These are phyloP conservation scores for Phenacoccus solenopsis DNA, from an alignment of 1,140 invertebrate genomes.

Conservation along the genomic window DNA sequence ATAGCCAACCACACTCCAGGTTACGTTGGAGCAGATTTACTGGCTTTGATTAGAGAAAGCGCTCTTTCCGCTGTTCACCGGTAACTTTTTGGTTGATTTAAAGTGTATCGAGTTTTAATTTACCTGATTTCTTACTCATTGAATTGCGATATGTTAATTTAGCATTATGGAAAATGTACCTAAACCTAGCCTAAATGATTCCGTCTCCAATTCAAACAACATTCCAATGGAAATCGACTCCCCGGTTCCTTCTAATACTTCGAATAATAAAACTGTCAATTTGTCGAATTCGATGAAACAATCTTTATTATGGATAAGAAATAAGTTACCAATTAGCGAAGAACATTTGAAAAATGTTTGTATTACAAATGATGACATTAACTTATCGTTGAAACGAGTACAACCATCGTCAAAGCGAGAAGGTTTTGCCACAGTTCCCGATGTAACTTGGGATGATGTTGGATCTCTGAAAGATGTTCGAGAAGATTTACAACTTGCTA, in stretches of 20 bases:
- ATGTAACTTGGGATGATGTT: slow-evolving; percentile 94
- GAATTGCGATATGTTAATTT: background rate
- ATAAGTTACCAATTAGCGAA: slow-evolving; percentile 10
- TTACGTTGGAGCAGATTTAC: slow-evolving; percentile 92
- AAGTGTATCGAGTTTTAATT: too few species aligned
- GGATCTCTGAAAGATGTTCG: slow-evolving; percentile 81
- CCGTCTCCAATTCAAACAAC: background rate
- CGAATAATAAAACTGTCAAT: background rate
- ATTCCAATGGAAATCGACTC: background rate
- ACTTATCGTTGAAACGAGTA: slow-evolving; percentile 62
- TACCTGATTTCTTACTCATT: too few species aligned
- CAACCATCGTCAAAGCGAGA: slow-evolving; percentile 91
- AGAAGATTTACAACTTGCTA: slow-evolving; percentile 77
- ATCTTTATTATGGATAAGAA: slow-evolving; percentile 7
- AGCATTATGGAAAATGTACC: slow-evolving; percentile 4
- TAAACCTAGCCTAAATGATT: background rate
- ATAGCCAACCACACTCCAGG: slow-evolving; percentile 81
- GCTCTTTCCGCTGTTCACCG: slow-evolving; percentile 63
- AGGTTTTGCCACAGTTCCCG: slow-evolving; percentile 94
- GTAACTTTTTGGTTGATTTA: too few species aligned
- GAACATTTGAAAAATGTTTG: background rate
- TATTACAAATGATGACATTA: slow-evolving; percentile 49
- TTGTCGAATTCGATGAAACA: background rate
- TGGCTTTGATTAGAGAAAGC: slow-evolving; percentile 72
- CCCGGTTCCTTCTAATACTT: background rate